Percentiles rank a stretch among this genome's conserved stretches.
These are phyloP conservation scores for Ichneumoninae sp. DNA, from an alignment of 2,888 invertebrate species.

Conservation along the genomic window DNA sequence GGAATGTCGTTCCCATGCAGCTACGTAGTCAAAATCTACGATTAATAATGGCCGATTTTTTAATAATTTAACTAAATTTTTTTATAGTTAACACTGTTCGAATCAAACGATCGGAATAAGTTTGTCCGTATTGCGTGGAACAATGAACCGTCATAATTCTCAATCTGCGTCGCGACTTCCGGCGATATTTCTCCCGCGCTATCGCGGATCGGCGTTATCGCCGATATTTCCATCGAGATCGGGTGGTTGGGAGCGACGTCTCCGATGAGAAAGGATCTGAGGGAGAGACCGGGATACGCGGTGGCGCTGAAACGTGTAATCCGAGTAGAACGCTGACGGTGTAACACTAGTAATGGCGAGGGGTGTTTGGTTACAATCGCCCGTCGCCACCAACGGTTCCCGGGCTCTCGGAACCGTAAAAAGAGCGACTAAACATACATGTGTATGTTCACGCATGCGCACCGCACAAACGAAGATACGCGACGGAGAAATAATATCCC, in stretches of 20 bases:
- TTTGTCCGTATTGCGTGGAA: background rate
- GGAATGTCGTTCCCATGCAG: constrained; percentile 48
- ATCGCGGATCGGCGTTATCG: constrained; percentile 5
- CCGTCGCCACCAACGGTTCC: constrained; percentile 56
- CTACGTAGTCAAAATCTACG: no score
- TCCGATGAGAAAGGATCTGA: constrained; percentile 30
- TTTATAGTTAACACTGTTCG: background rate
- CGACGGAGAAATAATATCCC: constrained; percentile 19
- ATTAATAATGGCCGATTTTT: no score
- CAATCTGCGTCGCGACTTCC: background rate
- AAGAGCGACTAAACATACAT: constrained; percentile 18
- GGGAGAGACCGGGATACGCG: constrained; percentile 40
- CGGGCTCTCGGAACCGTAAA: constrained; percentile 34
- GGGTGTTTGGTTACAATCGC: constrained; percentile 65
- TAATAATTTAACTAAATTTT: no score
- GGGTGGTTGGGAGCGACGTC: constrained; percentile 2
- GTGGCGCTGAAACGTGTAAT: constrained; percentile 67
- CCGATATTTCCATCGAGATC: constrained; percentile 24
- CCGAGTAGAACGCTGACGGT: constrained; percentile 64
- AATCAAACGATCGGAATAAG: background rate
- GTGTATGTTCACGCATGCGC: constrained; percentile 1
- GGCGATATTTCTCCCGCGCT: background rate
- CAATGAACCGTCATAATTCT: background rate
- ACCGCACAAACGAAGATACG: constrained; percentile 16
- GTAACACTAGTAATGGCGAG: constrained; percentile 67